Evolutionary conservation across 2,888 invertebrate genomes (phyloP).

Genomic region (Leuctra nigra): DNA sequence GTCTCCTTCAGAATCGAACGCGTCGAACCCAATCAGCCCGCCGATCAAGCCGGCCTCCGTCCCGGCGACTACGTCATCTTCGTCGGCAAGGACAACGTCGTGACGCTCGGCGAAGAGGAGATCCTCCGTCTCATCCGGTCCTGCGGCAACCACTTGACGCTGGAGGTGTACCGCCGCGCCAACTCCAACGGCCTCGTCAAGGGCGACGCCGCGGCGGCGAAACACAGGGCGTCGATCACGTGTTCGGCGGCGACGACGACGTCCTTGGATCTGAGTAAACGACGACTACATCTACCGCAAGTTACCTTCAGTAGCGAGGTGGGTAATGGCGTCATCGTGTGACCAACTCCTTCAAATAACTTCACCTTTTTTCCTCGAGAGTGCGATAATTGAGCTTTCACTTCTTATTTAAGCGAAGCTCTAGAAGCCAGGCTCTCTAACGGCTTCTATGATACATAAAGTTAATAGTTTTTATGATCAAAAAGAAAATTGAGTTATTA

Average conservation of each 20-base stretch:
- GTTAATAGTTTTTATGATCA: no score
- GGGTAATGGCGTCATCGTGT: constrained; percentile 82
- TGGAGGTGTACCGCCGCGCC: constrained; percentile 64
- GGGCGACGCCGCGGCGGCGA: constrained; percentile 30
- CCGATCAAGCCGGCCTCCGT: constrained; percentile 72
- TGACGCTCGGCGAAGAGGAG: constrained; percentile 66
- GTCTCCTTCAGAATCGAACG: constrained; percentile 67
- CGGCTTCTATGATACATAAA: no score
- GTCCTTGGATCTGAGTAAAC: constrained; percentile 43
- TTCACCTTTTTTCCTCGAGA: no score
- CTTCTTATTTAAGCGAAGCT: not conserved
- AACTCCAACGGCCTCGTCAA: constrained; percentile 40
- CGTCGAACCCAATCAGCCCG: constrained; percentile 72
- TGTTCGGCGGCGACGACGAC: constrained; percentile 56
- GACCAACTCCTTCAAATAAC: no score
- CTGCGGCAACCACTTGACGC: constrained; percentile 59
- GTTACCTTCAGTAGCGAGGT: constrained; percentile 88
- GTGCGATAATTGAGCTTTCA: not conserved
- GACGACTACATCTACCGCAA: constrained; percentile 67
- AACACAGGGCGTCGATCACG: constrained; percentile 52
- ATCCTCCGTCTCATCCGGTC: constrained; percentile 60
- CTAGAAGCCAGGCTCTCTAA: not conserved
- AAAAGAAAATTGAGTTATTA: no score
- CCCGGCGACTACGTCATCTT: constrained; percentile 86
- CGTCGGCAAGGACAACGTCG: constrained; percentile 80